A percentile compares a stretch with the other conserved stretches of the same genome.
Conservation (phyloP, 2,888 invertebrate genomes). For the Boloria euphrosyne region DNA sequence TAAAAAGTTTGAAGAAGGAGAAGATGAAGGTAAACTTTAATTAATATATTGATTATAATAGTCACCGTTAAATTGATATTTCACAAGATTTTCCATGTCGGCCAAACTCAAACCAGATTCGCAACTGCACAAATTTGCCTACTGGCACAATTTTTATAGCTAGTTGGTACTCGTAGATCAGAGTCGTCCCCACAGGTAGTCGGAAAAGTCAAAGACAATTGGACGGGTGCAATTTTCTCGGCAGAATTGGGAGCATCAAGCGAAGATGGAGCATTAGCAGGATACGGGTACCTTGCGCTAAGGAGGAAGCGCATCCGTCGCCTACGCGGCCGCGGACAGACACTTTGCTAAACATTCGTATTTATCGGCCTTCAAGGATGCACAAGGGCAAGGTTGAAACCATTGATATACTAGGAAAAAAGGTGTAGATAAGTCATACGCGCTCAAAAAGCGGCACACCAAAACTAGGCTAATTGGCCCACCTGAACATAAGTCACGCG, state of each 20-base stretch:
- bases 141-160: neutral
- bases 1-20: no score
- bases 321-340: conserved; percentile 45
- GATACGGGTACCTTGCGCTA: conserved; percentile 69
- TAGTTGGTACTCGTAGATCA: neutral
- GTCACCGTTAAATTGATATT: no score
- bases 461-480: no score
- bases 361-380: conserved; percentile 31
- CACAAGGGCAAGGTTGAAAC: conserved; percentile 25
- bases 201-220: conserved; percentile 11
- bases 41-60: no score
- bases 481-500: no score
- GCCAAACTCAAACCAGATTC: neutral
- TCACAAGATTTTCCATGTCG: neutral
- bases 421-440: no score
- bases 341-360: conserved; percentile 15
- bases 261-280: conserved; percentile 41
- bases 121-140: neutral
- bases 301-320: conserved; percentile 76
- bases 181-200: neutral
- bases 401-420: no score
- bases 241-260: conserved; percentile 25
- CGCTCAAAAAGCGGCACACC: no score
- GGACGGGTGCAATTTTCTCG: conserved; percentile 27
- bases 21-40: no score